Conservation (phyloP, 2,797 vertebrate genomes). For the Triplophysa bombifrons region DNA sequence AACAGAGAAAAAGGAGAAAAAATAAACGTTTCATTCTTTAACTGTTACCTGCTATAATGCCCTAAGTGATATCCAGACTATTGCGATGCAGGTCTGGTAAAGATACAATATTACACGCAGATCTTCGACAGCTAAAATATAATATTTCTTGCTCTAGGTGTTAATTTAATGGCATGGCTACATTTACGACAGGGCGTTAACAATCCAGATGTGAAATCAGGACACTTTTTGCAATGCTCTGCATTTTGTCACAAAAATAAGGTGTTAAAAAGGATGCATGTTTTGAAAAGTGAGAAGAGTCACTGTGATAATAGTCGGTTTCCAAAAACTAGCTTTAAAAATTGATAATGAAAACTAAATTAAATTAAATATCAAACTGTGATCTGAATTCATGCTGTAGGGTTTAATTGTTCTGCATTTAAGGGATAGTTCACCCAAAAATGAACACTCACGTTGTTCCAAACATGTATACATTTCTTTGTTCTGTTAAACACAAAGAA, state of each 20-base stretch:
- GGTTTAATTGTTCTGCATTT: neutral
- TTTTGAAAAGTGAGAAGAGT: neutral
- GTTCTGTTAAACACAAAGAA: too few species aligned
- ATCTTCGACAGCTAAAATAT: neutral
- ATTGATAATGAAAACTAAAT: neutral
- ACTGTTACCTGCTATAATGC: neutral
- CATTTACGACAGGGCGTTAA: neutral
- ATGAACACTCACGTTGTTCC: too few species aligned
- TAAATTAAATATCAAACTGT: neutral
- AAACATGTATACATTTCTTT: too few species aligned
- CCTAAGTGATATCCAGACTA: neutral
- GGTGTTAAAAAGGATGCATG: neutral
- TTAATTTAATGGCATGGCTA: neutral
- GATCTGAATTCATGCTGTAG: neutral
- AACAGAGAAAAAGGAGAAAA: too few species aligned
- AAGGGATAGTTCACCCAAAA: too few species aligned
- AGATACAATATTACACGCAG: neutral
- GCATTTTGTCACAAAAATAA: neutral
- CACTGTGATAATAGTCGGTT: neutral
- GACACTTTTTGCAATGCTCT: neutral
- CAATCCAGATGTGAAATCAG: neutral
- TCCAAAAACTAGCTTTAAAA: neutral
- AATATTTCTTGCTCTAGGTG: neutral
- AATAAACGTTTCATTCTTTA: too few species aligned
- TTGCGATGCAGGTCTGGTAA: neutral